Conservation (phyloP, 2,113 vertebrate species). For the Cynopterus brachyotis region DNA sequence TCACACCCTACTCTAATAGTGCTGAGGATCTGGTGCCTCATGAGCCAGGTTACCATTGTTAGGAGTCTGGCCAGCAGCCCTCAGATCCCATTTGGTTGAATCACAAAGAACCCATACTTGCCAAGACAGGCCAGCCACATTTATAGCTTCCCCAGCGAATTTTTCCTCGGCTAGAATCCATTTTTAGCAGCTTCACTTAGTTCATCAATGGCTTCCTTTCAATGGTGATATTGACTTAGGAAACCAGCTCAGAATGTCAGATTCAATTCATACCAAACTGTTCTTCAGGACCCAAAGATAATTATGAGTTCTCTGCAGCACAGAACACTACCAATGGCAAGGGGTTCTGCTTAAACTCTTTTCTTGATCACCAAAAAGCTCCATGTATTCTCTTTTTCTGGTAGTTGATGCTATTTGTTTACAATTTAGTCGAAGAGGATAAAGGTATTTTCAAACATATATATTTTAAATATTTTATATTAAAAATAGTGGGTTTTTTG, state of each 20-base stretch:
- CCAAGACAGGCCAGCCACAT: constrained; percentile 55
- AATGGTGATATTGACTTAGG: constrained; percentile 78
- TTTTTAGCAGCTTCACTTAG: constrained; percentile 78
- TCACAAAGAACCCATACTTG: constrained; percentile 62
- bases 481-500: not conserved
- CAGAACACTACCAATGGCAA: not conserved
- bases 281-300: constrained; percentile 49
- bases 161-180: constrained; percentile 75
- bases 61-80: constrained; percentile 32
- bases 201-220: constrained; percentile 81
- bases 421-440: not conserved
- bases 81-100: constrained; percentile 41
- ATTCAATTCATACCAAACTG: constrained; percentile 55
- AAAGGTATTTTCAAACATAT: not conserved
- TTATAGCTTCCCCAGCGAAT: constrained; percentile 64
- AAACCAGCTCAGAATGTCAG: constrained; percentile 78
- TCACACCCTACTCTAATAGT: not conserved
- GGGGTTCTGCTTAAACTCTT: constrained; percentile 11
- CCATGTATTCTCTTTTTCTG: not conserved
- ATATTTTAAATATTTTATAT: not conserved
- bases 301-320: constrained; percentile 25
- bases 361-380: constrained; percentile 20
- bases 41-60: not conserved
- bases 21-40: not conserved
- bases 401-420: not conserved